Evolutionary conservation across 2,113 vertebrate genomes (phyloP).

Genomic region (Polyodon spathula): DNA sequence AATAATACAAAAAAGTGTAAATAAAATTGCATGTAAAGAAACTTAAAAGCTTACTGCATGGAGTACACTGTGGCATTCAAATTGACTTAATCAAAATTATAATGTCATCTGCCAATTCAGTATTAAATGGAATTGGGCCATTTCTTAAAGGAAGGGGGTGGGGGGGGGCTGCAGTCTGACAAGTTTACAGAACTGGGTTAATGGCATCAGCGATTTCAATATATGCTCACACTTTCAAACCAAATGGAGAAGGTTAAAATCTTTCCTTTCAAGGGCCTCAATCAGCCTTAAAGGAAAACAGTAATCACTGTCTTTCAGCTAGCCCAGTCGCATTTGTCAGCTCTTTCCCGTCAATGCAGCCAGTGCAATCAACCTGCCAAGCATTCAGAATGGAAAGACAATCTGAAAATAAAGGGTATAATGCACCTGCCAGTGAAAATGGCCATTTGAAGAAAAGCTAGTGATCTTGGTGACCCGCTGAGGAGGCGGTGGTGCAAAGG

Average conservation of each 20-base stretch:
- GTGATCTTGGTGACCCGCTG: conserved; percentile 99
- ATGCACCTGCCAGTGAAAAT: conserved; percentile 99
- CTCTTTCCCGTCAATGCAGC: conserved; percentile 95
- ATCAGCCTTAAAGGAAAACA: conserved; percentile 99
- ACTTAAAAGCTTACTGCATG: conserved; percentile 65
- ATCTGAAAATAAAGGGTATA: conserved; percentile 99
- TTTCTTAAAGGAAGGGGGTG: conserved; percentile 49
- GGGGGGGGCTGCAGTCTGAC: conserved; percentile 69
- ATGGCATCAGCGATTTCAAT: conserved; percentile 96
- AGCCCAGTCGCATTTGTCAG: conserved; percentile 88
- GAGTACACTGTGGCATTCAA: conserved; percentile 71
- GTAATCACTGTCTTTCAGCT: conserved; percentile 99
- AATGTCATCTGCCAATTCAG: conserved; percentile 92
- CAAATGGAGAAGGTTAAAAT: conserved; percentile 99
- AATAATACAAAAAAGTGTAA: conserved; percentile 51
- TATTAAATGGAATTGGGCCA: conserved; percentile 78
- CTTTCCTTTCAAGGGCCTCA: conserved; percentile 99
- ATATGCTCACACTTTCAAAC: conserved; percentile 90
- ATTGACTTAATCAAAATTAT: conserved; percentile 96
- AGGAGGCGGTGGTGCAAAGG: conserved; percentile 69
- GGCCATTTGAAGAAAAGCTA: conserved; percentile 99
- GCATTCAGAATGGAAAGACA: conserved; percentile 99
- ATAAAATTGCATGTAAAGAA: conserved; percentile 63
- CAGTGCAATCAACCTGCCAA: conserved; percentile 99
- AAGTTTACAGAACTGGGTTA: conserved; percentile 98